Conservation (phyloP, 2,113 vertebrate genomes). For the Danio rerio region GRCz12tu NC_133181.1:11656501-11657000, state of each 20-base stretch:
- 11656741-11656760: slow-evolving; percentile 20
- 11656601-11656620: not conserved
- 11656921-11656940: too few relatives aligned
- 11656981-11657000: too few relatives aligned
- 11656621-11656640: slow-evolving; percentile 4
- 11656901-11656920: too few relatives aligned
- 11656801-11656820: not conserved
- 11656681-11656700: slow-evolving; percentile 10
- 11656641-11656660: slow-evolving; percentile 40
- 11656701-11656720: slow-evolving; percentile 52
- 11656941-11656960: too few relatives aligned
- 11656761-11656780: slow-evolving; percentile 11
- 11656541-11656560: not conserved
- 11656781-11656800: not conserved
- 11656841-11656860: too few relatives aligned
- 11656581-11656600: not conserved
- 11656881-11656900: too few relatives aligned
- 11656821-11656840: too few relatives aligned
- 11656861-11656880: too few relatives aligned
- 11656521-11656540: not conserved
- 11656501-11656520: not conserved
- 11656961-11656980: too few relatives aligned
- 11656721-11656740: slow-evolving; percentile 37
- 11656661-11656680: slow-evolving; percentile 47
- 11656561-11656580: not conserved